Base-by-base conservation (phyloP, 2,888 invertebrate genomes). In the Plagiodera versicolora region DNA sequence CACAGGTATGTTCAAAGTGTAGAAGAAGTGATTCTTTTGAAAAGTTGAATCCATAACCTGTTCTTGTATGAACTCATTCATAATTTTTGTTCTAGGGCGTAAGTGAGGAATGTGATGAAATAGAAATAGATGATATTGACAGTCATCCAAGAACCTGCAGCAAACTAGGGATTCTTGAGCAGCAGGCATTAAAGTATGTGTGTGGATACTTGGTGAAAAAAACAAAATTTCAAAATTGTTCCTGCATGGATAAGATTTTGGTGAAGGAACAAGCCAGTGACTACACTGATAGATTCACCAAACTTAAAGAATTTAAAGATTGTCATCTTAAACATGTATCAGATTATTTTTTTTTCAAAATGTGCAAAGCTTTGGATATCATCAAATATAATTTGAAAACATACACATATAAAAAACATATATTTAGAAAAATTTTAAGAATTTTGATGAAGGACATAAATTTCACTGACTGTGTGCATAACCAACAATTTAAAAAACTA, bases 181-280 rank as follows among this genome's bases (percentile, higher is more conserved):
- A 50, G 16, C 50, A 50, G 50, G 28, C 50, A 9, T 28, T 50
- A 16, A 50, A 50, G 28, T 50, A 50, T 50, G 50, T 50, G 1
- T 16, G 50, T 50, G 50, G 50, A 1, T 50, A 50, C 14, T 50
- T 50, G n/a, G 5, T 50, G 2, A 50, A 16, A 28, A 19, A 50
- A 20, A 50, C n/a, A 28, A 50, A 16, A 10, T 50, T 50, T 28
- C 5, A 28, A 50, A n/a, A n/a, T 16, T 50, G 50, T 50, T 50
- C 24, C 17, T 50, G 50, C 28, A 14, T 28, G 24, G 50, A 14
- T 28, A 50, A 28, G 24, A 49, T 49, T 19, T 19, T 49, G 8
- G 49, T 19, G 8, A 49, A 49, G n/a, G 20, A 49, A 49, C 10
- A 11, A 10, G 32, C 32, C 32, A 32, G 2, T 18, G n/a, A 39